phyloP scores from a whole-genome alignment of 1,140 invertebrate genomes.

The Harpegnathos saltator region DNA sequence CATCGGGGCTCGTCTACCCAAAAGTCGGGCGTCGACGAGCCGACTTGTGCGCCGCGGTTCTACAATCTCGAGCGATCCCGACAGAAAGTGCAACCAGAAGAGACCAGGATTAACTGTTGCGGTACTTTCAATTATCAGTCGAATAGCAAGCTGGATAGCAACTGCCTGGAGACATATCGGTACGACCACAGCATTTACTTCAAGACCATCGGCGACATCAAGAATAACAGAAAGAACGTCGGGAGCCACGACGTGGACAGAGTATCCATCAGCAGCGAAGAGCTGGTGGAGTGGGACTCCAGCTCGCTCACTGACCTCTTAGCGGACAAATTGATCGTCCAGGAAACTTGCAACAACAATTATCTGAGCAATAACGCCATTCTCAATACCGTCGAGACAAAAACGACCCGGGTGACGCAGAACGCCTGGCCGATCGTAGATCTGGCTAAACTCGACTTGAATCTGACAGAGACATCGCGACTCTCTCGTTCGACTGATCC shows the following conservation, averaged over 20 bases:
- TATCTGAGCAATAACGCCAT: neutral
- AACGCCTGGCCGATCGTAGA: conserved; percentile 70
- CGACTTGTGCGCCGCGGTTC: conserved; percentile 62
- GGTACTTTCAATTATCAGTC: conserved; percentile 81
- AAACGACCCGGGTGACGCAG: neutral
- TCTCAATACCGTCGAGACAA: neutral
- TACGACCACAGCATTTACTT: conserved; percentile 85
- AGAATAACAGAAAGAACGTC: conserved; percentile 60
- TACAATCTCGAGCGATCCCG: conserved; percentile 65
- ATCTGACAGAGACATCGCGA: neutral
- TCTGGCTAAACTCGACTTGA: conserved; percentile 61
- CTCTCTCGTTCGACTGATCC: neutral
- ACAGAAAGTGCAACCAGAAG: conserved; percentile 68
- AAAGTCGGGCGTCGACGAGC: conserved; percentile 69
- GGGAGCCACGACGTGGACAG: conserved; percentile 29
- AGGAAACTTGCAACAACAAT: neutral
- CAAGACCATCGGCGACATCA: conserved; percentile 83
- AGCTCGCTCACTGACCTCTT: conserved; percentile 57
- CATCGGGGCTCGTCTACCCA: conserved; percentile 67
- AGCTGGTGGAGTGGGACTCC: conserved; percentile 71
- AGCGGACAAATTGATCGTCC: conserved; percentile 34
- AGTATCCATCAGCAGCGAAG: conserved; percentile 50
- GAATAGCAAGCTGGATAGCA: conserved; percentile 80
- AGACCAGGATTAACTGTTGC: conserved; percentile 81
- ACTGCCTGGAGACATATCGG: conserved; percentile 81